phyloP scores from a whole-genome alignment of 2,888 invertebrate species.

The Prosapia bicincta region DNA sequence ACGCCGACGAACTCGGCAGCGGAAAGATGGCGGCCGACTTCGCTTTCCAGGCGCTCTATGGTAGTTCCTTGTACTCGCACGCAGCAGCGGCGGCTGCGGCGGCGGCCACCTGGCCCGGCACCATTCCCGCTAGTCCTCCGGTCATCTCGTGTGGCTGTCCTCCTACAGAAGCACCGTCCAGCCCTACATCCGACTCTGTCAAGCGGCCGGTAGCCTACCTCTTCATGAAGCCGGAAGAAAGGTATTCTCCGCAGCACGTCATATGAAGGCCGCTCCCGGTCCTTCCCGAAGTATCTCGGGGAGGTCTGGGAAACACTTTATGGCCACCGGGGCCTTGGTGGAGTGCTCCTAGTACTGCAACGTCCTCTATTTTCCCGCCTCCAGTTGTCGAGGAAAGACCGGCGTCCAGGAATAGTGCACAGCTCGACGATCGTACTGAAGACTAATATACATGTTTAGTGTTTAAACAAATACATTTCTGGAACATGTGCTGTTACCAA shows the following conservation, averaged over 20 bases:
- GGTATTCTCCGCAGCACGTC: constrained; percentile 55
- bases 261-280: constrained; percentile 84
- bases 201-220: constrained; percentile 60
- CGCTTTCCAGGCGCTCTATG: constrained; percentile 60
- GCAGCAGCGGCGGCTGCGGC: constrained; percentile 44
- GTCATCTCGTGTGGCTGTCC: constrained; percentile 38
- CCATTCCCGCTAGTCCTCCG: constrained; percentile 49
- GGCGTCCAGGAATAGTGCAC: neutral
- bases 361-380: constrained; percentile 33
- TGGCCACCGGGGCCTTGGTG: constrained; percentile 48
- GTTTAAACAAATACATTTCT: too few relatives aligned
- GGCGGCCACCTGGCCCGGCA: constrained; percentile 48
- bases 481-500: neutral
- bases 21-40: constrained; percentile 59
- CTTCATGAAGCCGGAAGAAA: constrained; percentile 34
- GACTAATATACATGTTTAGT: too few relatives aligned
- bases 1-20: constrained; percentile 37
- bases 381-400: constrained; percentile 26
- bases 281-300: constrained; percentile 64
- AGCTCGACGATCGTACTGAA: neutral
- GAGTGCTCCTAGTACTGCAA: constrained; percentile 43
- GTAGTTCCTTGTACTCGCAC: constrained; percentile 54
- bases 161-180: constrained; percentile 41
- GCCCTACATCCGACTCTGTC: constrained; percentile 46
- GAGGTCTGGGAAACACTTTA: constrained; percentile 48